Evolutionary conservation across 1,140 invertebrate genomes (phyloP).

Genomic region (Trypoxylus dichotomus): DNA sequence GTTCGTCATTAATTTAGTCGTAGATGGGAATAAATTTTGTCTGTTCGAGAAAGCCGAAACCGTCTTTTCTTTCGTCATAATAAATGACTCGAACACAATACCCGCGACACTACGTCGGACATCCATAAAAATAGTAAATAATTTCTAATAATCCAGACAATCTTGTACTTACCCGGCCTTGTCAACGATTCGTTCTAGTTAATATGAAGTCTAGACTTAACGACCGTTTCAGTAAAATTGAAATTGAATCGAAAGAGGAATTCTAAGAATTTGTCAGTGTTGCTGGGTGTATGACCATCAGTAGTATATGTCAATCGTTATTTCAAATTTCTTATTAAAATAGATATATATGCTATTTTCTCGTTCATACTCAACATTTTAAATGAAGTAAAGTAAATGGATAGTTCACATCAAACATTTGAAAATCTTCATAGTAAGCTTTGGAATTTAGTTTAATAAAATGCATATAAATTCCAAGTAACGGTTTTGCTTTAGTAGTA

Average conservation of each 20-base stretch:
- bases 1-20: conserved; percentile 22
- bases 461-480: too few species aligned
- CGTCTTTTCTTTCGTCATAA: not conserved
- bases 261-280: not conserved
- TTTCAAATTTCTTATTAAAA: too few species aligned
- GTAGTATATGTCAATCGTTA: too few species aligned
- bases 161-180: not conserved
- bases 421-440: too few species aligned
- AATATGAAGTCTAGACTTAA: conserved; percentile 4
- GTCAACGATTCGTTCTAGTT: conserved; percentile 21
- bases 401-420: too few species aligned
- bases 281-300: not conserved
- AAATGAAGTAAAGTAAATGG: too few species aligned
- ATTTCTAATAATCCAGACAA: conserved; percentile 14
- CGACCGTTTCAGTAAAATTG: not conserved
- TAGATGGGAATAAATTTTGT: not conserved
- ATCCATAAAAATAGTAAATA: conserved; percentile 26
- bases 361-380: too few species aligned
- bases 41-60: not conserved
- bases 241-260: not conserved
- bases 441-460: too few species aligned
- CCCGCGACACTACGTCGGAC: conserved; percentile 1
- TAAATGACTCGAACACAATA: not conserved
- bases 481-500: too few species aligned
- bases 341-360: too few species aligned